Evolutionary conservation across 2,797 vertebrate species (phyloP).

Genomic region (Myiothlypis chrysogaster): DNA sequence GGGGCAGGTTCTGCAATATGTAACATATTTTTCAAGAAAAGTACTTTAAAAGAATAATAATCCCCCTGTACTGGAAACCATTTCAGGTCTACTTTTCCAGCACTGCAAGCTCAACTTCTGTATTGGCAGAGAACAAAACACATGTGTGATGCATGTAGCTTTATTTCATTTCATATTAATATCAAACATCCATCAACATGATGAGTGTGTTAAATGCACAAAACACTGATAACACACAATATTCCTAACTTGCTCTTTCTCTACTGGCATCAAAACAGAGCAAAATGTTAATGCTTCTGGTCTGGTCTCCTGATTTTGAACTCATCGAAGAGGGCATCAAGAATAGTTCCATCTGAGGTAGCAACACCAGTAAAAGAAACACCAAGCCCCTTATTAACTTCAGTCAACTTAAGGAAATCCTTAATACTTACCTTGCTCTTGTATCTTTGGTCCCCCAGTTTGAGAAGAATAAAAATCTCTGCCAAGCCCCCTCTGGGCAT

Average conservation of each 20-base stretch:
- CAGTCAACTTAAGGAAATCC: not conserved
- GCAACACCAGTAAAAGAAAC: not conserved
- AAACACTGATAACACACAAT: not conserved
- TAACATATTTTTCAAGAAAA: not conserved
- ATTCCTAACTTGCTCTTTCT: not conserved
- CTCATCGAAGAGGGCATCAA: not conserved
- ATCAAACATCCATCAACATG: not conserved
- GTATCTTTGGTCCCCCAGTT: constrained; percentile 91
- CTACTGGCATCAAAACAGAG: not conserved
- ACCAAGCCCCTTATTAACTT: not conserved
- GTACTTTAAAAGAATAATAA: not conserved
- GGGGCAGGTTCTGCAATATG: not conserved
- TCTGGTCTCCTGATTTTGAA: not conserved
- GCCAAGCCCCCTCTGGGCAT: constrained; percentile 80
- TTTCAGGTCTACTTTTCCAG: constrained; percentile 1
- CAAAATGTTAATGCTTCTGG: not conserved
- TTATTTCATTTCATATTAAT: not conserved
- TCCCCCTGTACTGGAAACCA: not conserved
- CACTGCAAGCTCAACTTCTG: not conserved
- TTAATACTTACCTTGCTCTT: constrained; percentile 88
- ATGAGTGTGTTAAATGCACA: not conserved
- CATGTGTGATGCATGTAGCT: not conserved
- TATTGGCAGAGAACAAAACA: not conserved
- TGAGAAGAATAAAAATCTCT: constrained; percentile 89
- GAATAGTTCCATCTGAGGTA: not conserved